phyloP scores from a whole-genome alignment of 2,888 invertebrate species.

The Cephus pygmeus region DNA sequence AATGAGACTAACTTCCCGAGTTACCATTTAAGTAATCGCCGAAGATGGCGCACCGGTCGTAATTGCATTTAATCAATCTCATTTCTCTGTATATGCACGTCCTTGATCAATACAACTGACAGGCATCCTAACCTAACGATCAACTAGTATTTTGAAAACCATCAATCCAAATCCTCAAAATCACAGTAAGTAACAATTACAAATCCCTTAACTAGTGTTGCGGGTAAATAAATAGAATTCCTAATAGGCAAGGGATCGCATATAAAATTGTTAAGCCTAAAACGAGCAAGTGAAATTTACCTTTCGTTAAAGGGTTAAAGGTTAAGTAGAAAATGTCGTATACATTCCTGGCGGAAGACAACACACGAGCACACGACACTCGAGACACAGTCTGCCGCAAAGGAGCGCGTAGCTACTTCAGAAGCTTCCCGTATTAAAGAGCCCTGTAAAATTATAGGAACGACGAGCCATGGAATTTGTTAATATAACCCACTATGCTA shows the following conservation, averaged over 20 bases:
- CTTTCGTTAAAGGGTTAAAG: conserved; percentile 42
- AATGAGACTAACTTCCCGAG: conserved; percentile 10
- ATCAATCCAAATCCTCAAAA: not conserved
- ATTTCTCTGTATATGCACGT: conserved; percentile 9
- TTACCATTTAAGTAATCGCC: conserved; percentile 25
- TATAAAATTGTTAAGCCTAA: not conserved
- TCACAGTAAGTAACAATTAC: not conserved
- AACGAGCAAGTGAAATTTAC: not conserved
- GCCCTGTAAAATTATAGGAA: conserved; percentile 58
- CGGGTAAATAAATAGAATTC: not conserved
- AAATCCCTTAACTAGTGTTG: not conserved
- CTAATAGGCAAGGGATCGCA: not conserved
- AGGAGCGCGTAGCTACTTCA: conserved; percentile 39
- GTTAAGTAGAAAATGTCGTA: conserved; percentile 56
- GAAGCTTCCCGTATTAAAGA: conserved; percentile 56
- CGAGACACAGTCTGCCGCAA: conserved; percentile 19
- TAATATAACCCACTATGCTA: conserved; percentile 31
- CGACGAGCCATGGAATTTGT: conserved; percentile 48
- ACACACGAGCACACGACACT: conserved; percentile 13
- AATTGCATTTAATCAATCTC: conserved; percentile 22
- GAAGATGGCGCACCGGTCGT: conserved; percentile 25
- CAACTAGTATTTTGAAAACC: not conserved
- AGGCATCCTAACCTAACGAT: not conserved
- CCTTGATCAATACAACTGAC: conserved; percentile 1
- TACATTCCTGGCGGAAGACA: conserved; percentile 29